Conservation (phyloP, 1,140 invertebrate species). For the Saccostrea glomerata region DNA sequence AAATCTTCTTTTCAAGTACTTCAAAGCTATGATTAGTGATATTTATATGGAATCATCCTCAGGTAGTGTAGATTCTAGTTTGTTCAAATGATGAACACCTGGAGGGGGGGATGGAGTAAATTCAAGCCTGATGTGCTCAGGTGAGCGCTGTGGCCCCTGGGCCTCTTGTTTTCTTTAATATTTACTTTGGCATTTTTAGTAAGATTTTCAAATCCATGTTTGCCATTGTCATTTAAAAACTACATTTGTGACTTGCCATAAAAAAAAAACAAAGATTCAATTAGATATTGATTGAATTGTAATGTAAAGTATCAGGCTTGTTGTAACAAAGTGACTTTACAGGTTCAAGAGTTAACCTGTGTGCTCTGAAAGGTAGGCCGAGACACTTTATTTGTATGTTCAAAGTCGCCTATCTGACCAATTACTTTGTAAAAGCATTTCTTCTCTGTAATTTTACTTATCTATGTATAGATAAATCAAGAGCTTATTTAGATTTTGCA, state of each 20-base stretch:
- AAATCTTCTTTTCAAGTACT: too few species aligned
- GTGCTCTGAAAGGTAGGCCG: slow-evolving; percentile 17
- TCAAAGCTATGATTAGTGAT: too few species aligned
- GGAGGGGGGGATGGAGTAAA: too few species aligned
- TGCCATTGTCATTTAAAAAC: neutral
- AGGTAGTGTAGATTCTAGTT: too few species aligned
- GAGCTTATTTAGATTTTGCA: neutral
- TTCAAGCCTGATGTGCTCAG: too few species aligned
- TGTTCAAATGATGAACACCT: too few species aligned
- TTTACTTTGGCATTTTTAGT: too few species aligned
- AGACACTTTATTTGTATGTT: slow-evolving; percentile 8
- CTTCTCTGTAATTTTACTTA: neutral
- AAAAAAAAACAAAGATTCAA: neutral
- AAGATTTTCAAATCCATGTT: too few species aligned
- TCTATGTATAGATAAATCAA: neutral
- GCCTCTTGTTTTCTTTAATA: too few species aligned
- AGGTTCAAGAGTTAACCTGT: slow-evolving; percentile 17
- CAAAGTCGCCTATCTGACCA: slow-evolving; percentile 31
- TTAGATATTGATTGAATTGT: neutral
- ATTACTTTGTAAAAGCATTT: neutral
- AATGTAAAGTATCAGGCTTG: neutral
- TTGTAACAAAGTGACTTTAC: neutral
- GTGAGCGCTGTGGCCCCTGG: too few species aligned
- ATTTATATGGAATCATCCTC: too few species aligned
- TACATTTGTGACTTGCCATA: neutral